A percentile compares a stretch with the other conserved stretches of the same genome.
Conservation (phyloP, 1,140 invertebrate genomes). For the Venturia canescens region DNA sequence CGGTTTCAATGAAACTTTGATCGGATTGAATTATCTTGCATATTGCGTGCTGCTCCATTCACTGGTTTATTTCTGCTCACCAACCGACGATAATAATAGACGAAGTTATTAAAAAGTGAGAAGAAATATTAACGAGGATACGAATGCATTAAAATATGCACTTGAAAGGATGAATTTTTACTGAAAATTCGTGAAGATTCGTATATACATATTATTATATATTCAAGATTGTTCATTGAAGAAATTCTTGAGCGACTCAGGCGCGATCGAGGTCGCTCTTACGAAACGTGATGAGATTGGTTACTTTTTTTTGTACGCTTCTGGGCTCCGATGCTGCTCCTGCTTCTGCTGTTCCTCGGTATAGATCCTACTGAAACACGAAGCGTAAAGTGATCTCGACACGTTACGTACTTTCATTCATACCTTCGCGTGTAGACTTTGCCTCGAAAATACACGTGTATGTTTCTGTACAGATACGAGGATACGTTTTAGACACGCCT, state of each 20-base stretch:
- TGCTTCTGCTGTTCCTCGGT: background rate
- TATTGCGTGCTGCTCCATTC: background rate
- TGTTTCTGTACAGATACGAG: background rate
- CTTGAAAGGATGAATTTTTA: too few species aligned
- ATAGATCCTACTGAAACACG: background rate
- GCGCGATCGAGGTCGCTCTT: constrained; percentile 36
- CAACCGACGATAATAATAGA: background rate
- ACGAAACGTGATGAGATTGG: constrained; percentile 38
- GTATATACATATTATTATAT: background rate
- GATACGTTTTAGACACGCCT: background rate
- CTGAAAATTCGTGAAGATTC: background rate
- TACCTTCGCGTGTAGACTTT: constrained; percentile 7
- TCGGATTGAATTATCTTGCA: background rate
- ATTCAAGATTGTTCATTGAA: constrained; percentile 34
- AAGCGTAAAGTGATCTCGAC: constrained; percentile 31
- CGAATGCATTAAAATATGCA: too few species aligned
- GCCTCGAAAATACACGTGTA: background rate
- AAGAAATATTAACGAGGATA: background rate
- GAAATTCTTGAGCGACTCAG: constrained; percentile 29
- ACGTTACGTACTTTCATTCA: constrained; percentile 29
- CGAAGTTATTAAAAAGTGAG: background rate
- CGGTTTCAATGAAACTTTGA: background rate
- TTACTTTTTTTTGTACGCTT: constrained; percentile 20
- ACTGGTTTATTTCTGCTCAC: background rate
- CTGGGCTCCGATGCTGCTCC: constrained; percentile 4